Evolutionary conservation across 2,797 vertebrate species (phyloP).

Genomic region (Pseudopleuronectes americanus): DNA sequence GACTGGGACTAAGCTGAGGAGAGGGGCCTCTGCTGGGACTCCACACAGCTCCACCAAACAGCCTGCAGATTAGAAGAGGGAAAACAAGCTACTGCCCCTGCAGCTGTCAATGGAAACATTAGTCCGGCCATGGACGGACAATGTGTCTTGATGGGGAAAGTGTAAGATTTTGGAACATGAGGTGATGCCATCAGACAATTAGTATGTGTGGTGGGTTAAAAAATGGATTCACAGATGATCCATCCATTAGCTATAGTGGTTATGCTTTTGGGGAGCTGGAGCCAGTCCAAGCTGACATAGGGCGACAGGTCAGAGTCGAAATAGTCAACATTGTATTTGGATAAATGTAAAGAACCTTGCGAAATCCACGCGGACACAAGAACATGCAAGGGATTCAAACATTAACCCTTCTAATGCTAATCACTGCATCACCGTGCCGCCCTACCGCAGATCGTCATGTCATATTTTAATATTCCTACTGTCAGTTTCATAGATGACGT

Average conservation of each 20-base stretch:
- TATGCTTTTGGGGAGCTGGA: no score
- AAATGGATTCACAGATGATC: no score
- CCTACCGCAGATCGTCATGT: not conserved
- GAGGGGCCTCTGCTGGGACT: conserved; percentile 61
- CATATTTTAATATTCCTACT: conserved; percentile 6
- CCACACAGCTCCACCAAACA: conserved; percentile 41
- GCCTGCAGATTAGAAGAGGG: conserved; percentile 17
- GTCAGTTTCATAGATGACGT: conserved; percentile 15
- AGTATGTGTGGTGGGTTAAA: not conserved
- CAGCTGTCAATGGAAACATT: conserved; percentile 40
- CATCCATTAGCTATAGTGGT: no score
- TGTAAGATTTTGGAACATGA: not conserved
- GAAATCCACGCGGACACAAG: no score
- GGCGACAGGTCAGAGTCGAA: no score
- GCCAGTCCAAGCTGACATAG: no score
- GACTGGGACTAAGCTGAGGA: conserved; percentile 64
- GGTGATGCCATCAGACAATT: conserved; percentile 4
- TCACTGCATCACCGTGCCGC: no score
- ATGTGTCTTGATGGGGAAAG: conserved; percentile 30
- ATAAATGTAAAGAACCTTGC: no score
- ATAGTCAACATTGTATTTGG: not conserved
- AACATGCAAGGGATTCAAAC: no score
- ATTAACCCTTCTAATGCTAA: no score
- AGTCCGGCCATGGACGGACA: conserved; percentile 17
- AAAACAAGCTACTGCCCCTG: conserved; percentile 36